A percentile compares a stretch with the other conserved stretches of the same genome.
These are phyloP conservation scores for Gallinago paraguaiae DNA, from an alignment of 2,113 vertebrate genomes.

Conservation along the genomic window DNA sequence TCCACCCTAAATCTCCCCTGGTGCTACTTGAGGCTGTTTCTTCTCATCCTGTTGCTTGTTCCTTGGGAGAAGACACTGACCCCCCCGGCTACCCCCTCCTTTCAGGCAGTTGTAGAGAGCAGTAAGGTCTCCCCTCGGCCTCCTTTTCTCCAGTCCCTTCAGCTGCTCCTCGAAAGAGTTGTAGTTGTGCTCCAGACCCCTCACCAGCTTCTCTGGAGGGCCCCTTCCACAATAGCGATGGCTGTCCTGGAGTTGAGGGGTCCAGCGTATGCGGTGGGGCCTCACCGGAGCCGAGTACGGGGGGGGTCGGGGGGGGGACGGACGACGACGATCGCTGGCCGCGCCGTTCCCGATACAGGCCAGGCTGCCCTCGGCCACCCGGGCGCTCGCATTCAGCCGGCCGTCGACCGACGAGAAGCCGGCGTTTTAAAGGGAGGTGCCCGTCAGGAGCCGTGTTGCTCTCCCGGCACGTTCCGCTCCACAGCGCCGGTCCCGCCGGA, in stretches of 20 bases:
- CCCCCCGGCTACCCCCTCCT: neutral
- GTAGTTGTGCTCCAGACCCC: neutral
- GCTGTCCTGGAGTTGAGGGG: neutral
- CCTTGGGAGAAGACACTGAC: neutral
- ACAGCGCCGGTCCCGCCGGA: neutral
- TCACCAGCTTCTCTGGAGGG: neutral
- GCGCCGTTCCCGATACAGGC: neutral
- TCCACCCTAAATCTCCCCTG: neutral
- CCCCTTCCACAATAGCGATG: no score
- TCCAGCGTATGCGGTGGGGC: neutral
- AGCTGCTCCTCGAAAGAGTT: neutral
- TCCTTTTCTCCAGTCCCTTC: neutral
- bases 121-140: neutral
- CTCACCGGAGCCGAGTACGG: neutral
- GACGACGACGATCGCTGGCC: neutral
- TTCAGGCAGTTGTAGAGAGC: neutral
- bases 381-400: neutral
- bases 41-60: neutral
- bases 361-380: neutral
- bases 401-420: rapidly evolving
- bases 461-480: rapidly evolving
- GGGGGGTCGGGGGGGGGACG: neutral
- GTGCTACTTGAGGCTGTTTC: neutral
- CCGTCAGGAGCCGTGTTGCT: rapidly evolving
- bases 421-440: rapidly evolving